A percentile compares a stretch with the other conserved stretches of the same genome.
phyloP scores from a whole-genome alignment of 2,797 vertebrate species.

The Urocyon cinereoargenteus region DNA sequence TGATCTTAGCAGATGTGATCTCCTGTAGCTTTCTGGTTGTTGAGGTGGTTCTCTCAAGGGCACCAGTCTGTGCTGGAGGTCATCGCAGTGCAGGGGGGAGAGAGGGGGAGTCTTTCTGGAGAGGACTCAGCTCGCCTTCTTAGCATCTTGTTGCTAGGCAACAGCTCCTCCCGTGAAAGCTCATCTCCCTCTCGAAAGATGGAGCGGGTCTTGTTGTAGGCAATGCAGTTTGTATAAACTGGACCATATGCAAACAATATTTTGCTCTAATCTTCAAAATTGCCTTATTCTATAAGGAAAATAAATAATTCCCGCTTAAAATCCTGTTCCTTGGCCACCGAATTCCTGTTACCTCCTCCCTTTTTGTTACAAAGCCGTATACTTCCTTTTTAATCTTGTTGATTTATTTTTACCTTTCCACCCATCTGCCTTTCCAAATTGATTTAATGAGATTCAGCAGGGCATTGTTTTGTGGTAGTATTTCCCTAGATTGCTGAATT shows the following conservation, averaged over 20 bases:
- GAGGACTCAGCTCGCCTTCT: slow-evolving; percentile 53
- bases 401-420: slow-evolving; percentile 82
- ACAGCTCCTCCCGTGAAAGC: slow-evolving; percentile 65
- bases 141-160: slow-evolving; percentile 84
- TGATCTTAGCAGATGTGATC: slow-evolving; percentile 36
- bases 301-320: slow-evolving; percentile 71
- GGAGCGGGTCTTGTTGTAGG: slow-evolving; percentile 58
- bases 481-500: slow-evolving; percentile 82
- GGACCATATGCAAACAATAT: slow-evolving; percentile 70
- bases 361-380: slow-evolving; percentile 60
- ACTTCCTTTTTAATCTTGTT: slow-evolving; percentile 78
- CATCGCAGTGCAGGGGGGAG: not conserved
- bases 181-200: slow-evolving; percentile 74
- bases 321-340: slow-evolving; percentile 74
- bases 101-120: slow-evolving; percentile 54
- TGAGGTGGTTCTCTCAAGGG: slow-evolving; percentile 74
- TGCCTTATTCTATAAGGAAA: slow-evolving; percentile 58
- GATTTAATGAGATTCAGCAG: slow-evolving; percentile 79
- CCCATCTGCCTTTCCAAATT: slow-evolving; percentile 79
- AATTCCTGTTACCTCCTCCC: slow-evolving; percentile 33
- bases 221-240: slow-evolving; percentile 75
- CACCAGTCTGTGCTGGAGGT: slow-evolving; percentile 66
- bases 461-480: slow-evolving; percentile 79
- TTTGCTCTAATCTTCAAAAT: slow-evolving; percentile 60
- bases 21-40: slow-evolving; percentile 14